Percentiles rank a stretch among this genome's conserved stretches.
Evolutionary conservation across 2,888 invertebrate species (phyloP).

Genomic region (Leucophenga maculata): DNA sequence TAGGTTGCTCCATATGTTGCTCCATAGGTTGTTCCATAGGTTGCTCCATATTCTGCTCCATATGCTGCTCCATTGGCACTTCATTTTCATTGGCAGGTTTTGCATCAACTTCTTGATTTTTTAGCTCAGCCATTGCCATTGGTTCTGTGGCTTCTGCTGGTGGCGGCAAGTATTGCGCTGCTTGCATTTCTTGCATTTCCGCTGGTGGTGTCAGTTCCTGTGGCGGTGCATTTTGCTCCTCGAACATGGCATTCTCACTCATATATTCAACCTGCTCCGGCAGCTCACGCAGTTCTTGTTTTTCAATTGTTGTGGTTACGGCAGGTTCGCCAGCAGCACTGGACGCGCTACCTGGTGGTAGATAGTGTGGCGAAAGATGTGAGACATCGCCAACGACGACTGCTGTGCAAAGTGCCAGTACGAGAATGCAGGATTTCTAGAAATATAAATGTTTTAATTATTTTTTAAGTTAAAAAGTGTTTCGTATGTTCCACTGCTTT

Average conservation of each 20-base stretch:
- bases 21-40: constrained; percentile 31
- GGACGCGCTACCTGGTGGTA: constrained; percentile 47
- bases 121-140: constrained; percentile 38
- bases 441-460: constrained; percentile 13
- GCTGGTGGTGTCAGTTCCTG: not conserved
- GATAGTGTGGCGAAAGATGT: constrained; percentile 53
- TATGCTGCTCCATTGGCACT: constrained; percentile 37
- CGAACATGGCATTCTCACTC: constrained; percentile 36
- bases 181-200: constrained; percentile 16
- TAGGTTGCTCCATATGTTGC: constrained; percentile 29
- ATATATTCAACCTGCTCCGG: constrained; percentile 63
- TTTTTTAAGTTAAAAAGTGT: not conserved
- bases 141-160: constrained; percentile 34
- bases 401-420: constrained; percentile 43
- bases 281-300: constrained; percentile 60
- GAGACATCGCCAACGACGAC: constrained; percentile 58
- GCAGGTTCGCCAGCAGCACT: not conserved
- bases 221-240: constrained; percentile 16
- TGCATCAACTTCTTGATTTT: not conserved
- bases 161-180: constrained; percentile 52
- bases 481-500: constrained; percentile 21
- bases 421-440: constrained; percentile 44
- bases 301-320: constrained; percentile 56
- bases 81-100: constrained; percentile 3
- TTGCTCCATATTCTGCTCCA: constrained; percentile 39